phyloP scores from a whole-genome alignment of 2,113 vertebrate species.

The Stigmatopora nigra region DNA sequence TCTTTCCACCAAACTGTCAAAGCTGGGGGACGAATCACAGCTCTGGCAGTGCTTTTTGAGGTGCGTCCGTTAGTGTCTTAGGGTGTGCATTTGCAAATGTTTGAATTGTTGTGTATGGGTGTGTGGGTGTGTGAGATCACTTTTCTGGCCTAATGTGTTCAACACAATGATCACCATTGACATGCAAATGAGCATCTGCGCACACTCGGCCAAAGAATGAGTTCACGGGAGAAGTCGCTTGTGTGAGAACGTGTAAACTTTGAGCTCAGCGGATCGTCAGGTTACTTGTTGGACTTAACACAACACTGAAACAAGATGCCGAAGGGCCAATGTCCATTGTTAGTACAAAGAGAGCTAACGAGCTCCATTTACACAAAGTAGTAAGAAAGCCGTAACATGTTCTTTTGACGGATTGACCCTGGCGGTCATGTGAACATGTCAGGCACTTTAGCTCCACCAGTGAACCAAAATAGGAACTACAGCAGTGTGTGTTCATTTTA shows the following conservation, averaged over 20 bases:
- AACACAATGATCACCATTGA: background rate
- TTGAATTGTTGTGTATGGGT: background rate
- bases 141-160: background rate
- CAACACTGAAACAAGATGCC: background rate
- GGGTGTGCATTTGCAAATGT: background rate
- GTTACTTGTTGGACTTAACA: background rate
- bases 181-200: constrained; percentile 1
- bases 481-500: background rate
- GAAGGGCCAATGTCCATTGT: too few relatives aligned
- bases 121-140: background rate
- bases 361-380: background rate
- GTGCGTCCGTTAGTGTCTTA: constrained; percentile 59
- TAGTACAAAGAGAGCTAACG: background rate
- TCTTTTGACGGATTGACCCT: background rate
- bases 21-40: constrained; percentile 81
- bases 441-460: background rate
- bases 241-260: background rate
- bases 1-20: constrained; percentile 81
- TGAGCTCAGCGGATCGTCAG: background rate
- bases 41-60: constrained; percentile 88
- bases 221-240: background rate
- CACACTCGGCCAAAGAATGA: background rate
- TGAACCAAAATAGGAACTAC: background rate
- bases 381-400: background rate
- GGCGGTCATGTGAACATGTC: too few relatives aligned